Base-by-base conservation (phyloP, 2,888 invertebrate species). In the Noctuana brunneofusca region DNA sequence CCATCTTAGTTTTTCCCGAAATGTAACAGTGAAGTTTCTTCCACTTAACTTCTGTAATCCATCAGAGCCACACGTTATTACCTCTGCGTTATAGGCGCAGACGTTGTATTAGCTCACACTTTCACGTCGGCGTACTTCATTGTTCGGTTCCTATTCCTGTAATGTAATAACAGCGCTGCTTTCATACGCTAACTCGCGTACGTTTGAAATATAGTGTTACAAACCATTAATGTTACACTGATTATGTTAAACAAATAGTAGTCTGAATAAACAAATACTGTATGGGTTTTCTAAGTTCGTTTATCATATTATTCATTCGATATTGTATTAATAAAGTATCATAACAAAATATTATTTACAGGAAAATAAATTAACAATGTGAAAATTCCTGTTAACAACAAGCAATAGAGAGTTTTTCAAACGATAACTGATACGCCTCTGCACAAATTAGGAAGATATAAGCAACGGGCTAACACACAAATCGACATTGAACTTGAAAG, bases 81-180 rank as follows among this genome's bases (percentile, higher is more conserved):
- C 65, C 65, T 68, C 69, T 69, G 72, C 73, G 70, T 75, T 75
- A 73, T 65, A 68, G 68, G 65, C 69, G 71, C 71, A 72, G 66
- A 69, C 65, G 68, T 69, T 72, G 71, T 75, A 74, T 81, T 75
- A 75, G 71, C 74, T 65, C 68, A 68, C 74, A 75, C 80, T 77
- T 78, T 81, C 78, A 74, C 75, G 67, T 70, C 73, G 65, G 66
- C 55, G 24, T 48, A 46, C 53, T 30, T 72, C 75, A 78, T 73
- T 74, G 75, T 75, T 71, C 66, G 68, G 70, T 71, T 75, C 54
- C 60, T 62, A 55, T 55, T 62, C 54, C 54, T 55, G 60, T 49
- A 38, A 49, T 18, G 38, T 60, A 48, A 60, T 54, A 60, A 54
- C 59, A 54, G 32, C 27, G 11, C 6, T 54, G 46, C 22, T 38